Percentiles rank a stretch among this genome's conserved stretches.
These are phyloP conservation scores for Aporophyla nigra DNA, from an alignment of 2,888 invertebrate species.

Conservation along the genomic window DNA sequence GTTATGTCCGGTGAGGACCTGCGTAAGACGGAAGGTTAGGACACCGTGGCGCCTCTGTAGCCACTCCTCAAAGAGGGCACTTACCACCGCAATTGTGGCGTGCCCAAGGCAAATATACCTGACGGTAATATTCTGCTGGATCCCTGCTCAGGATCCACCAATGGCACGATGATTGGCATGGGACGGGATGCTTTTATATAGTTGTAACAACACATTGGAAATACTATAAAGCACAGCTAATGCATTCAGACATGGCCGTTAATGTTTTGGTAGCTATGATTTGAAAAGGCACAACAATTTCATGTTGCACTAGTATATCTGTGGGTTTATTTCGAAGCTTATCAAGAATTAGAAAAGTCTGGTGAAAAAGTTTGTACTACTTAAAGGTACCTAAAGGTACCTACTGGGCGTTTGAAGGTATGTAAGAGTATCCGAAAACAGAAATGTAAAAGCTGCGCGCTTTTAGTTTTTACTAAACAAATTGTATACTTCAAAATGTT, in stretches of 20 bases:
- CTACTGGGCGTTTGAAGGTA: not conserved
- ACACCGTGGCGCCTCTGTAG: no score
- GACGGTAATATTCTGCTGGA: no score
- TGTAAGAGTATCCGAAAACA: not conserved
- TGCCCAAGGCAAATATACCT: no score
- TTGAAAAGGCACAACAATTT: not conserved
- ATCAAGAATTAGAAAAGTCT: not conserved
- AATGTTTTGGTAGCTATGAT: not conserved
- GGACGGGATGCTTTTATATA: not conserved
- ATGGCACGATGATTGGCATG: not conserved
- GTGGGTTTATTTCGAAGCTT: not conserved
- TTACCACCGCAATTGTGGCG: no score
- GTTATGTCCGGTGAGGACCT: no score
- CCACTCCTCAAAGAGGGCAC: no score
- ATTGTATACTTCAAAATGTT: conserved; percentile 49
- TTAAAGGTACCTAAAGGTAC: no score
- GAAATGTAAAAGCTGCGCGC: conserved; percentile 5
- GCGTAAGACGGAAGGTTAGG: no score
- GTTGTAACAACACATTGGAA: not conserved
- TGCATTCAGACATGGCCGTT: not conserved
- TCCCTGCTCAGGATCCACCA: no score
- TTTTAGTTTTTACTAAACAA: conserved; percentile 48
- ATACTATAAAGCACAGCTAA: not conserved
- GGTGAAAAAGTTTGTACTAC: no score
- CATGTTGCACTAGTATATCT: not conserved